Base-by-base conservation (phyloP, 2,888 invertebrate species). In the Linyphia triangularis region DNA sequence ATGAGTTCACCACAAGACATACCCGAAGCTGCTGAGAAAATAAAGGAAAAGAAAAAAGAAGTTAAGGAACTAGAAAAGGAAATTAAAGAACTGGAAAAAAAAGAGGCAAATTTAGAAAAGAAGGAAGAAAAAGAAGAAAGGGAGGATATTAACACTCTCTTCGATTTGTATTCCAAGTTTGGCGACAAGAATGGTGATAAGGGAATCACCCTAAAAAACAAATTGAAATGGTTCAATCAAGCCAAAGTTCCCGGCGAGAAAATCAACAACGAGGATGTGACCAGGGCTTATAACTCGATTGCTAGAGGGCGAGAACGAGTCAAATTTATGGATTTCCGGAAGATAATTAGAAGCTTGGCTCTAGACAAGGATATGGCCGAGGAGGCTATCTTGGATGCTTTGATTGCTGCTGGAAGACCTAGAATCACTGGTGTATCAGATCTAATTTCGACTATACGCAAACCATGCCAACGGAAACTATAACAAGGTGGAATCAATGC, bases 151-250 rank as follows among this genome's bases (percentile, higher is more conserved):
- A 33, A 73, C 28, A 57, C 30, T 9, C 30, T 73, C 10, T 73
- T 73, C 22, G 10, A 57, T 1, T 16, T 57, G 30, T 73, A 73
- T 30, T 24, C 73, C 57, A 3, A 6, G 19, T 73, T 73, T 16
- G 73, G 73, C 1, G 73, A 59, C 30, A 57, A 40, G 22, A 24
- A 73, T 2, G 73, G 59, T 10, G 22, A 26, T 4, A 30, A 30
- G 9, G 73, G 73, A 7, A 73, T 73, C 3, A 30, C 57, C 1
- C 33, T 33, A 19, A 73, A 59, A 22, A 59, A 33, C 10, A 6
- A 19, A 4, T 19, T 57, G 22, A 73, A 59, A 22, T 73, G 73
- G 73, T 7, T 73, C 28, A 57, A 24, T 13, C 73, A 73, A 19
- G 57, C 59, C 4, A 2, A 33, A 10, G 19, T 73, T 28, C 2